Evolutionary conservation across 2,888 invertebrate genomes (phyloP), one percentile per base, ranked within the genome.

Genomic region (Heliconius ethilla): DNA sequence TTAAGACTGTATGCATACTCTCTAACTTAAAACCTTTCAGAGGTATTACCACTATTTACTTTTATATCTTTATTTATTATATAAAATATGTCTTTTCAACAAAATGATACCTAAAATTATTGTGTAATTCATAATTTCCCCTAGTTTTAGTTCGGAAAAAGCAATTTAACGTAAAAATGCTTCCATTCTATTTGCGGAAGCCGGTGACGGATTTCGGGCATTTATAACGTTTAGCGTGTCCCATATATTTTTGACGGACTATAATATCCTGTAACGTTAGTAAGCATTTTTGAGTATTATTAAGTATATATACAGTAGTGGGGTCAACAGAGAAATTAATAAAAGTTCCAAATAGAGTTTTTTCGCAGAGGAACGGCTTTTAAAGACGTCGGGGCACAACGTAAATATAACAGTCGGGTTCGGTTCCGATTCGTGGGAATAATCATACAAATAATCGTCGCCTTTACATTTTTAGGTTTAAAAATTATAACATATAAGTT

Each of bases 121-220:
- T 13, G 22, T 45, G 18, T 74, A 65, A 74, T 74, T 65, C 29
- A 74, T 67, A 69, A 74, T 40, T 74, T 29, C 55, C 55, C 40
- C 45, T 29, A 74, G 59, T 73, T 73, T 45, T 74, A 67, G 59
- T 66, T 77, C 72, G 62, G 78, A 70, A 80, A 80, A 76, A 73
- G 63, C 69, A 66, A 76, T 77, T 80, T 75, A 76, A 63, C 72
- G 29, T 73, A 40, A 73, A 80, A 80, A 79, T 79, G 75, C 69
- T 76, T 45, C 55, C 40, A 72, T 65, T 51, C 59, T 25, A 70
- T 63, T 70, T 66, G 15, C 78, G 78, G 75, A 80, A 78, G 66
- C 72, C 75, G 77, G 22, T 79, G 79, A 75, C 75, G 66, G 65
- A 75, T 78, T 78, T 70, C 18, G 37, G 40, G 67, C 70, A 73